These are phyloP conservation scores for Halictus ligatus DNA, from an alignment of 2,888 invertebrate species.

Conservation along the genomic window DNA sequence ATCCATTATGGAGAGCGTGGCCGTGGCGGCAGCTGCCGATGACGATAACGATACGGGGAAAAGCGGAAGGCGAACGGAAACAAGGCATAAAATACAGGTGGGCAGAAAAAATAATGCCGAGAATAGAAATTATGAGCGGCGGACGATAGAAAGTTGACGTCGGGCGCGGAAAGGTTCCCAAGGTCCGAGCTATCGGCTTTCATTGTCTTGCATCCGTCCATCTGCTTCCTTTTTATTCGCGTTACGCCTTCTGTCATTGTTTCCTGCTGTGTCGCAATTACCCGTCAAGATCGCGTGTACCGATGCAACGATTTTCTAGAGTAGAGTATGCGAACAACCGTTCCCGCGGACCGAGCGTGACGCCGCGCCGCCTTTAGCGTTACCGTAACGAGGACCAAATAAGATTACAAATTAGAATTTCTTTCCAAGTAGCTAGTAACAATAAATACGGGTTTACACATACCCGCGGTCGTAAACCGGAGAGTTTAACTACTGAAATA, in stretches of 20 bases:
- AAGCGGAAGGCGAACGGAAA: neutral
- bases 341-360: neutral
- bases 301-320: slow-evolving; percentile 22
- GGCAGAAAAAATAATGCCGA: slow-evolving; percentile 11
- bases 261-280: slow-evolving; percentile 32
- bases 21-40: neutral
- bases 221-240: slow-evolving; percentile 49
- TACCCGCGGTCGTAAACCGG: neutral
- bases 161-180: slow-evolving; percentile 32
- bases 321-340: slow-evolving; percentile 7
- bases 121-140: slow-evolving; percentile 16
- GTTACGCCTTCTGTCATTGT: slow-evolving; percentile 43
- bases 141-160: slow-evolving; percentile 36
- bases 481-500: neutral
- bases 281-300: slow-evolving; percentile 25
- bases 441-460: neutral
- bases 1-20: neutral
- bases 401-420: neutral
- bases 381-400: neutral
- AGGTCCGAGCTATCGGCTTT: slow-evolving; percentile 35
- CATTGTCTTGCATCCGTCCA: slow-evolving; percentile 55
- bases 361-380: neutral
- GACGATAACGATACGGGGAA: slow-evolving; percentile 3
- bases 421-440: neutral
- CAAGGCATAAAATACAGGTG: neutral